Base-by-base conservation (phyloP, 2,888 invertebrate genomes). In the Myathropa florea region DNA sequence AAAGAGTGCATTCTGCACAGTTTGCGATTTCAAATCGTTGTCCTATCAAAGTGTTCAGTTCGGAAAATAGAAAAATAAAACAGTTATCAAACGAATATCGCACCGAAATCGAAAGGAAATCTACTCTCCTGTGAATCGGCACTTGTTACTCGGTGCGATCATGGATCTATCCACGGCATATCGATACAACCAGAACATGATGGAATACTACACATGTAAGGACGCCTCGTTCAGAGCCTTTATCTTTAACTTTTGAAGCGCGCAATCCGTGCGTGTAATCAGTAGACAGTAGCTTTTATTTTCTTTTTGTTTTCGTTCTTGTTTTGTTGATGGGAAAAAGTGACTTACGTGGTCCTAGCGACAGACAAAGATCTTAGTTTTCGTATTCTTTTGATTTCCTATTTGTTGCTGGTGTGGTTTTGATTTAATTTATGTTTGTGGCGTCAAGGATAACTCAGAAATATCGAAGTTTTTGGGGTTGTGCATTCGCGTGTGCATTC, bases 151-250 rank as follows among this genome's bases (percentile, higher is more conserved):
- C 46, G 46, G 18, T 18, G 67, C 72, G 63, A 82, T 76, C 65
- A 93, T 98, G 95, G 98, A 98, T 94, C 95, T 98, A 91, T 97
- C 97, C 92, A 97, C 97, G 91, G 97, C 98, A 91, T 98, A 98
- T 93, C 95, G 98, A 91, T 98, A 98, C 94, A 98, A 98, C 94
- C 98, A 98, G 92, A 98, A 98, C 93, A 98, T 98, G 98, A 98
- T 98, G 98, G 98, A 98, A 95, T 98, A 98, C 94, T 98, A 98
- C 92, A 98, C 98, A 93, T 98, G 97, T 97, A 95, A 97, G 83
- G 57, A 57, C 12, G 2, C 12, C 14, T 24, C 10, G 23, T 12
- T 57, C 10, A 21, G 3, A n/a, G 4, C 6, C 24, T 10, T 24
- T 14, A 10, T 23, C 12, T 23, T 1, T 12, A 24, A 3, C 18